Evolutionary conservation across 2,113 vertebrate species (phyloP).

Genomic region (Dolichallabes microphthalmus): DNA sequence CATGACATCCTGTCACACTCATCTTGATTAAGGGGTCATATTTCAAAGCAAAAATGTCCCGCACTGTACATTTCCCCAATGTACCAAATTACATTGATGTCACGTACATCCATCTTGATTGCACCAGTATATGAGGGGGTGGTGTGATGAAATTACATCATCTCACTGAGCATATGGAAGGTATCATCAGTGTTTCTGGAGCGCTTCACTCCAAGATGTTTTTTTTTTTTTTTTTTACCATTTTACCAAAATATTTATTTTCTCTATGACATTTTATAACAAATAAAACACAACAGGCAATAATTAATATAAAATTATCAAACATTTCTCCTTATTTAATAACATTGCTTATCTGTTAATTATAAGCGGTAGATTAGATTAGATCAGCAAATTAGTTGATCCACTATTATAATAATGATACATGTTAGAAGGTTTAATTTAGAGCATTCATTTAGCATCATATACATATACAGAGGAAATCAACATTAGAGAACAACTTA

Average conservation of each 20-base stretch:
- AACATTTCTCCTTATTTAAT: background rate
- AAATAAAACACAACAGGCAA: background rate
- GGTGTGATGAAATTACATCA: background rate
- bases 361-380: background rate
- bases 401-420: background rate
- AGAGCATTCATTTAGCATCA: background rate
- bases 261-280: background rate
- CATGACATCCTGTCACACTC: constrained; percentile 30
- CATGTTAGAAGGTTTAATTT: background rate
- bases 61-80: background rate
- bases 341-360: background rate
- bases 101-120: constrained; percentile 25
- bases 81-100: constrained; percentile 13
- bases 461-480: no score
- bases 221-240: background rate
- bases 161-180: background rate
- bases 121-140: background rate
- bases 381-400: background rate
- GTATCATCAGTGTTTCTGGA: background rate
- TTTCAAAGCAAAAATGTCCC: constrained; percentile 22
- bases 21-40: constrained; percentile 25
- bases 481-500: no score
- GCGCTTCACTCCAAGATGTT: background rate
- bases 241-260: background rate
- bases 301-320: background rate